Evolutionary conservation across 1,140 invertebrate genomes (phyloP).

Genomic region (Drosophila novamexicana): DNA sequence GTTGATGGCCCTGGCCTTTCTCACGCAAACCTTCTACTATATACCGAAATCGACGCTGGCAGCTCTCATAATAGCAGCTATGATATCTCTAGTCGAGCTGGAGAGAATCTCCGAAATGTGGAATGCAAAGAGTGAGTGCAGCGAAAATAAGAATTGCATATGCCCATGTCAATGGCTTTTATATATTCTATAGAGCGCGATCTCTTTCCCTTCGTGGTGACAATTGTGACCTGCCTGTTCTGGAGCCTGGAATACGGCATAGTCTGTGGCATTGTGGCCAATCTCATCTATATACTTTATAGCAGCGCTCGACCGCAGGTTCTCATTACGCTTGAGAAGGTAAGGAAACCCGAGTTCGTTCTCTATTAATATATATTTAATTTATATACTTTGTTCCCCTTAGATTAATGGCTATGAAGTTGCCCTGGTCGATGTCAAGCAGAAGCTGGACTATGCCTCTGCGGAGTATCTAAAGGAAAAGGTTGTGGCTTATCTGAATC

Average conservation of each 20-base stretch:
- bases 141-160: background rate
- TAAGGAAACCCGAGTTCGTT: constrained; percentile 59
- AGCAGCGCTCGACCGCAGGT: constrained; percentile 91
- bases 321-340: constrained; percentile 86
- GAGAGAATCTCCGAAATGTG: constrained; percentile 91
- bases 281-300: constrained; percentile 91
- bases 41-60: constrained; percentile 92
- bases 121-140: constrained; percentile 91
- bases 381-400: background rate
- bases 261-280: constrained; percentile 91
- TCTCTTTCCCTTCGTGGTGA: constrained; percentile 89
- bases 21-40: constrained; percentile 90
- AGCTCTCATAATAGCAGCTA: constrained; percentile 91
- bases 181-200: constrained; percentile 88
- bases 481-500: constrained; percentile 62
- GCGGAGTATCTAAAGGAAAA: constrained; percentile 78
- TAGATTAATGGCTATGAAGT: constrained; percentile 66
- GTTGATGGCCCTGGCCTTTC: constrained; percentile 88
- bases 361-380: background rate
- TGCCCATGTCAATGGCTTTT: background rate
- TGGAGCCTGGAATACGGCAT: constrained; percentile 93
- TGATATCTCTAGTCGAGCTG: constrained; percentile 92
- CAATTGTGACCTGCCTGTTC: constrained; percentile 90
- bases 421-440: constrained; percentile 65
- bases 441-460: constrained; percentile 75